A percentile compares a stretch with the other conserved stretches of the same genome.
phyloP scores from a whole-genome alignment of 2,888 invertebrate species.

The Geophilus truncorum region DNA sequence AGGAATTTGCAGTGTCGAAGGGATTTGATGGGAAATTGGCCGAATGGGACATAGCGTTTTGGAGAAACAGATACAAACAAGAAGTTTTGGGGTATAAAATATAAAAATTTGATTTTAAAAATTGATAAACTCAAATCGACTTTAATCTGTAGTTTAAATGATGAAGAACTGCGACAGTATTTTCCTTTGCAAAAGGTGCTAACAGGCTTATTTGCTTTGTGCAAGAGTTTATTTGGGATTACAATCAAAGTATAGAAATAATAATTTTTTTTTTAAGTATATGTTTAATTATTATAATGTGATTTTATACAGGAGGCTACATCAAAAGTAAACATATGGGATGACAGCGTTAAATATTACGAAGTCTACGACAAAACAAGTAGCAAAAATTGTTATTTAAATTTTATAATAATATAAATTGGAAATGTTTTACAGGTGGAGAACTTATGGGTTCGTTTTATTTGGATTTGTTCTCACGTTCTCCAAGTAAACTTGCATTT shows the following conservation, averaged over 20 bases:
- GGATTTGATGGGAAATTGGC: constrained; percentile 65
- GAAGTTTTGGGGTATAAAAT: constrained; percentile 56
- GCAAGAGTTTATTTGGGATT: constrained; percentile 68
- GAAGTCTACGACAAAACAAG: constrained; percentile 67
- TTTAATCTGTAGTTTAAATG: constrained; percentile 57
- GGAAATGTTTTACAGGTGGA: constrained; percentile 34
- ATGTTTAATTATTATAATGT: constrained; percentile 49
- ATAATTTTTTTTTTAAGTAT: not conserved
- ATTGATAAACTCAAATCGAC: no score
- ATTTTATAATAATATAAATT: not conserved
- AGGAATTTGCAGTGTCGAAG: constrained; percentile 65
- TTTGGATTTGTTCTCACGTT: constrained; percentile 68
- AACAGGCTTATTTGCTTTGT: constrained; percentile 68
- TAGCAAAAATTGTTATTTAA: not conserved
- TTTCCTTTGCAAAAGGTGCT: constrained; percentile 78
- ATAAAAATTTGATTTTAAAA: constrained; percentile 9
- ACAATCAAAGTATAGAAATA: constrained; percentile 43
- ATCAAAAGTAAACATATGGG: constrained; percentile 68
- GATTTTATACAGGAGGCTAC: constrained; percentile 61
- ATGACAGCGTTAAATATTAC: constrained; percentile 76
- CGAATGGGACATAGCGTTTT: constrained; percentile 81
- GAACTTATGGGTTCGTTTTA: constrained; percentile 70
- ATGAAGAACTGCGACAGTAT: constrained; percentile 67
- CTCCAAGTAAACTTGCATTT: constrained; percentile 32
- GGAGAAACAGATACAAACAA: constrained; percentile 70